These are phyloP conservation scores for Oegoconia quadripuncta DNA, from an alignment of 2,888 invertebrate species.

Conservation along the genomic window DNA sequence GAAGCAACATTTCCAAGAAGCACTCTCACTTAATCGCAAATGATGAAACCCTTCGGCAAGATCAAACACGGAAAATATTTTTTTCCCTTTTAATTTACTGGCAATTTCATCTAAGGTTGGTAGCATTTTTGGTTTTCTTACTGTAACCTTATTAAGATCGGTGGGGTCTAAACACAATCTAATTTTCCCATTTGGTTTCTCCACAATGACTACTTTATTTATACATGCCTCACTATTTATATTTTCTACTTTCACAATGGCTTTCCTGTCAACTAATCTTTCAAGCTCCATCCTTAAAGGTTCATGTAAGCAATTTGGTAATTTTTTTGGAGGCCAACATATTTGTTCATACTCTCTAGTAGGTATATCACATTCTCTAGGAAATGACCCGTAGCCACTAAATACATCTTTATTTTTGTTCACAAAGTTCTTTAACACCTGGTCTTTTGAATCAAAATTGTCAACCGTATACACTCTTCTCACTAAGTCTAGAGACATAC, in stretches of 20 bases:
- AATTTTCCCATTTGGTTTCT: conserved; percentile 11
- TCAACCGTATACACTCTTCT: conserved; percentile 1
- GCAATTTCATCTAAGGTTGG: conserved; percentile 16
- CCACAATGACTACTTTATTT: conserved; percentile 15
- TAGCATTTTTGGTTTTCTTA: conserved; percentile 17
- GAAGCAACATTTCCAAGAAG: conserved; percentile 19
- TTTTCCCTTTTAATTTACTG: too few relatives aligned
- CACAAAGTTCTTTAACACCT: not conserved
- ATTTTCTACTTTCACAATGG: conserved; percentile 17
- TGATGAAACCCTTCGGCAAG: conserved; percentile 19
- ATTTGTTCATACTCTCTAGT: conserved; percentile 1
- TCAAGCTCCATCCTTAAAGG: conserved; percentile 11
- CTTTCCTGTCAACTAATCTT: conserved; percentile 10
- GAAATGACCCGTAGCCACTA: not conserved
- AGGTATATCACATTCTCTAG: not conserved
- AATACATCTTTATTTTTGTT: conserved; percentile 1
- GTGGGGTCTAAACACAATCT: too few relatives aligned
- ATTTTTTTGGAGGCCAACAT: conserved; percentile 7
- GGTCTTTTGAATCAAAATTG: too few relatives aligned
- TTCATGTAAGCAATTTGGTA: conserved; percentile 4
- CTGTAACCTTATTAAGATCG: conserved; percentile 17
- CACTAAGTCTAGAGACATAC: conserved; percentile 10
- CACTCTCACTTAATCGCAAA: conserved; percentile 4
- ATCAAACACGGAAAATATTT: conserved; percentile 18
- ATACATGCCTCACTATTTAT: conserved; percentile 18